A percentile compares a stretch with the other conserved stretches of the same genome.
Conservation (phyloP, 2,797 vertebrate genomes). For the Zenarchopterus dispar region DNA sequence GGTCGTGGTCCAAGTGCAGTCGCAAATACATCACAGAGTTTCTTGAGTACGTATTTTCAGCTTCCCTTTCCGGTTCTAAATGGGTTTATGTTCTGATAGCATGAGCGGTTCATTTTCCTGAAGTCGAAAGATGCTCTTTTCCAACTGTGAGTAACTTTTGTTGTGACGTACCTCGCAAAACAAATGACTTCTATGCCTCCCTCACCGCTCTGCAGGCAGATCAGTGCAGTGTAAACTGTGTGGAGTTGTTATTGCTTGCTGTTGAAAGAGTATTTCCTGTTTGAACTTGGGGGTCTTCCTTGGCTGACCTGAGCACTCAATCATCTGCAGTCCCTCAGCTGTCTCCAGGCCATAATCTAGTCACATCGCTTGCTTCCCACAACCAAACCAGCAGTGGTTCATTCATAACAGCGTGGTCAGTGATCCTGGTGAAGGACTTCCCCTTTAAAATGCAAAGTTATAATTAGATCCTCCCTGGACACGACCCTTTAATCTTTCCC, state of each 20-base stretch:
- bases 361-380: slow-evolving; percentile 53
- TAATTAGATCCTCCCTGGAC: slow-evolving; percentile 82
- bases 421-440: slow-evolving; percentile 66
- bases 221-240: slow-evolving; percentile 69
- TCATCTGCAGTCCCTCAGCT: slow-evolving; percentile 35
- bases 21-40: slow-evolving; percentile 98
- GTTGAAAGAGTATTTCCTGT: slow-evolving; percentile 79
- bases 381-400: slow-evolving; percentile 61
- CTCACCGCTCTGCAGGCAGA: slow-evolving; percentile 43
- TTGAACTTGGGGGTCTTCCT: slow-evolving; percentile 66
- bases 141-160: slow-evolving; percentile 36
- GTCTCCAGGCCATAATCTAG: slow-evolving; percentile 56
- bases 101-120: not conserved
- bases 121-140: not conserved
- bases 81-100: not conserved
- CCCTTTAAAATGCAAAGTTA: slow-evolving; percentile 82
- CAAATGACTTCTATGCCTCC: slow-evolving; percentile 39
- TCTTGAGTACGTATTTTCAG: slow-evolving; percentile 89
- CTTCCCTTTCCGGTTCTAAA: slow-evolving; percentile 7
- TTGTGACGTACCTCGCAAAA: slow-evolving; percentile 42
- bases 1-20: slow-evolving; percentile 99
- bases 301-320: slow-evolving; percentile 54
- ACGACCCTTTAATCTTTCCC: slow-evolving; percentile 75
- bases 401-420: slow-evolving; percentile 57
- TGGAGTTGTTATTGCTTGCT: slow-evolving; percentile 72